Base-by-base conservation (phyloP, 2,888 invertebrate genomes). In the Drosophila anceps region DNA sequence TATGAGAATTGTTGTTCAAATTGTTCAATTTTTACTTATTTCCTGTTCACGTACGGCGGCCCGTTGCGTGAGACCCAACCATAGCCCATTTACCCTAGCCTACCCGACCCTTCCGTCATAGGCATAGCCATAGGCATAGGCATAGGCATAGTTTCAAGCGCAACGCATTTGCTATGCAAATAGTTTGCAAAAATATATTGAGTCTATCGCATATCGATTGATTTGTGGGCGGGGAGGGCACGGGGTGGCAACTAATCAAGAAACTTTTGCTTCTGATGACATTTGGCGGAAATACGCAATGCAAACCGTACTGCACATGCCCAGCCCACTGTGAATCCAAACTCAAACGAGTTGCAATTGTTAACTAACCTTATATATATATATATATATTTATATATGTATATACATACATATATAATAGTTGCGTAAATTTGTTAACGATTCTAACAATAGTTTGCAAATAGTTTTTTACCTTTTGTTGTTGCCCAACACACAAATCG, bases 221-320 rank as follows among this genome's bases (percentile, higher is more conserved):
- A 31, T 39, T 57, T 44, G 15, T 33, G 62, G n/a, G 13, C 54
- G 48, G 48, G 48, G 1, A 1, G 29, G 29, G 24, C 1, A 3
- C 1, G 20, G 27, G 9, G 0, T 1, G n/a, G 44, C 67, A 84
- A 84, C 72, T 84, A 86, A 90, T 88, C 90, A 91, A 83, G 79
- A 89, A 84, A 83, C 70, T 92, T 90, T 54, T 37, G 13, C 60
- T 78, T 82, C 75, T 81, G 89, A 84, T 91, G 92, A 92, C 92
- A 92, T 91, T 84, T 78, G 80, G 83, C 91, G 91, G 91, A 92
- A 91, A 92, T 92, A 91, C 91, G 91, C 91, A 91, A 90, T 91
- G 91, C 91, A 92, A 92, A 92, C 79, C 82, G 82, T 91, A 87
- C 61, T 74, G 59, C 65, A 24, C 39, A 27, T 12, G 63, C 44